Evolutionary conservation across 2,888 invertebrate species (phyloP).

Genomic region (Lasius platythorax): DNA sequence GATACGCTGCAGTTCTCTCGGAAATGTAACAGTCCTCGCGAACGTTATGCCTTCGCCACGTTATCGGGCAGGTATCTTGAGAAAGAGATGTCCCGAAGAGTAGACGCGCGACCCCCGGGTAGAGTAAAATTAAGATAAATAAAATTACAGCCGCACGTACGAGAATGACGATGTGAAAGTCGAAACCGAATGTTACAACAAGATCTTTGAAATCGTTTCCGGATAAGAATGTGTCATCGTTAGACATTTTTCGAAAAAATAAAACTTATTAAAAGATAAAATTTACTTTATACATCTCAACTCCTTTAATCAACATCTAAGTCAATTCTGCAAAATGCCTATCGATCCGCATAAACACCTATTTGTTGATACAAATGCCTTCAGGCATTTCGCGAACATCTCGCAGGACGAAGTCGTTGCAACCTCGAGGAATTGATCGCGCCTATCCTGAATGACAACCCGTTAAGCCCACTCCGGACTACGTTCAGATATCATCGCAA

Average conservation of each 20-base stretch:
- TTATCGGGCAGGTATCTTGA: slow-evolving; percentile 74
- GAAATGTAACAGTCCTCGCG: slow-evolving; percentile 73
- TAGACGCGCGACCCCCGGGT: slow-evolving; percentile 63
- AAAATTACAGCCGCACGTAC: slow-evolving; percentile 63
- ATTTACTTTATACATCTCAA: background rate
- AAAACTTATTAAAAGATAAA: background rate
- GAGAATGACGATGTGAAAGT: slow-evolving; percentile 65
- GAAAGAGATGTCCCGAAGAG: slow-evolving; percentile 68
- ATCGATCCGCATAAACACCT: slow-evolving; percentile 57
- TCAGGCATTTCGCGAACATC: background rate
- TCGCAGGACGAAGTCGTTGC: slow-evolving; percentile 68
- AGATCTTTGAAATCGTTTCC: background rate
- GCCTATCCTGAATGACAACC: slow-evolving; percentile 81
- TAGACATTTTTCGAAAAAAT: background rate
- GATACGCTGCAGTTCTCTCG: slow-evolving; percentile 64
- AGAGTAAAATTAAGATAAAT: slow-evolving; percentile 48
- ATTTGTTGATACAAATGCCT: slow-evolving; percentile 14
- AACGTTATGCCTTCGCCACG: slow-evolving; percentile 66
- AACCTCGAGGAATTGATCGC: slow-evolving; percentile 78
- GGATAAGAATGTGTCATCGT: background rate
- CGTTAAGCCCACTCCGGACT: slow-evolving; percentile 81
- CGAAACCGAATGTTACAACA: slow-evolving; percentile 53
- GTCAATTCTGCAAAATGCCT: slow-evolving; percentile 16
- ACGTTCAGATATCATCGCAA: slow-evolving; percentile 83
- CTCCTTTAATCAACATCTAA: background rate